Base-by-base conservation (phyloP, 1,140 invertebrate species). In the Pseudomyrmex sp. region DNA sequence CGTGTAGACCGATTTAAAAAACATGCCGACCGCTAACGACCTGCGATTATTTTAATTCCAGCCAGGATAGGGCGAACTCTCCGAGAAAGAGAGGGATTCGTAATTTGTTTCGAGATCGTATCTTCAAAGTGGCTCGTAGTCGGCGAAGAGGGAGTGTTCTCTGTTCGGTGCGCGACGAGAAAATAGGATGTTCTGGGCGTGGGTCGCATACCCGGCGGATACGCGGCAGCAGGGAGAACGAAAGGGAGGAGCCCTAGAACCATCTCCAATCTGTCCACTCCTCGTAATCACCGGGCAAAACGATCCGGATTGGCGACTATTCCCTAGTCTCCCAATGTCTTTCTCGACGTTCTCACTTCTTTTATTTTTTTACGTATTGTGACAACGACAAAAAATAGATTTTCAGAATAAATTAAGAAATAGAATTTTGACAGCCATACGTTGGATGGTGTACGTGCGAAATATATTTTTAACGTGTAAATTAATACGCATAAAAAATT, bases 41-140 rank as follows among this genome's bases (percentile, higher is more conserved):
- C 77, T 72, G 79, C 88, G 88, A 91, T 90, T 91, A 91, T 90
- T 91, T 89, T 76, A 86, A 86, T 89, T 82, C 88, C 88, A 85
- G 82, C 89, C 86, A 85, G 83, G 83, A 70, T 86, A 89, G 82
- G 82, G 87, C 77, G 86, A 83, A 82, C 82, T 65, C 82, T 65
- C 62, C 72, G 84, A 58, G 82, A 89, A 90, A 88, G 89, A 89
- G 91, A 88, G 89, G 85, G 85, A 91, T 89, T 92, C 88, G 92
- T 91, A 93, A 94, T 94, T 94, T 93, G 92, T 93, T 94, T 92
- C 90, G 88, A 94, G 93, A 93, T 94, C 90, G 91, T 93, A 94
- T 94, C 93, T 92, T 91, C 92, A 91, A 93, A 92, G 92, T 92
- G 92, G 90, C 89, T 91, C 86, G 88, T 90, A 88, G 85, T 88